These are phyloP conservation scores for Oscheius sp. DNA, from an alignment of 2,888 invertebrate genomes.

Conservation along the genomic window DNA sequence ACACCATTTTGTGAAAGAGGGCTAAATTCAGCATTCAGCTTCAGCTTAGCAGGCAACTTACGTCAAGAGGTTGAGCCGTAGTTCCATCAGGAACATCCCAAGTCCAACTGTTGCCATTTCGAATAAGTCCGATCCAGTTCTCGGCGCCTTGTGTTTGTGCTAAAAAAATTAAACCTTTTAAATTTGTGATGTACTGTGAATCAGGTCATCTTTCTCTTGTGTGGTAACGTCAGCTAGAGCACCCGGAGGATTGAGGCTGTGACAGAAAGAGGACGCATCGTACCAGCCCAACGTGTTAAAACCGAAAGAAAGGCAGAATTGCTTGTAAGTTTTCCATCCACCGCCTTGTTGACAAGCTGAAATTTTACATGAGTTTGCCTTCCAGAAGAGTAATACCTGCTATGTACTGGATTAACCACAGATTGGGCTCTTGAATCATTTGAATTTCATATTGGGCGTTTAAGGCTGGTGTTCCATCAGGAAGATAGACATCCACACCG, in stretches of 20 bases:
- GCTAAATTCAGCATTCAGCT: slow-evolving; percentile 25
- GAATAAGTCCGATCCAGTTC: slow-evolving; percentile 55
- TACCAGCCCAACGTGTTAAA: slow-evolving; percentile 35
- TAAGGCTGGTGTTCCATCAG: slow-evolving; percentile 47
- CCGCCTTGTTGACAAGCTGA: slow-evolving; percentile 46
- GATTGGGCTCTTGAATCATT: neutral
- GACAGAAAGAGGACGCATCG: slow-evolving; percentile 45
- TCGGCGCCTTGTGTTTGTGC: neutral
- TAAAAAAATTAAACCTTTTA: slow-evolving; percentile 6
- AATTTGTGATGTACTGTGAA: slow-evolving; percentile 36
- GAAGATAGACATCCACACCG: slow-evolving; percentile 44
- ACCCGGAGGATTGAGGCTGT: slow-evolving; percentile 36
- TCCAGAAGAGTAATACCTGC: no score
- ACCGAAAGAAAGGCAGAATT: slow-evolving; percentile 41
- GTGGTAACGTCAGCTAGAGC: slow-evolving; percentile 48
- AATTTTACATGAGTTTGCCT: neutral
- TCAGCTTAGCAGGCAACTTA: slow-evolving; percentile 5
- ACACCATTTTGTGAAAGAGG: slow-evolving; percentile 53
- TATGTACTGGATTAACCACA: slow-evolving; percentile 50
- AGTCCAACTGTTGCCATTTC: slow-evolving; percentile 47
- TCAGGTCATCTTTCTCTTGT: slow-evolving; percentile 36
- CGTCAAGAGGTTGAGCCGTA: slow-evolving; percentile 20
- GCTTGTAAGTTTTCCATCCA: slow-evolving; percentile 41
- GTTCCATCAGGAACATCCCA: slow-evolving; percentile 58
- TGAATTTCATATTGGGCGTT: slow-evolving; percentile 3